Percentiles rank a stretch among this genome's conserved stretches.
These are phyloP conservation scores for Caenorhabditis briggsae DNA, from an alignment of 1,140 invertebrate species.

Conservation along the genomic window DNA sequence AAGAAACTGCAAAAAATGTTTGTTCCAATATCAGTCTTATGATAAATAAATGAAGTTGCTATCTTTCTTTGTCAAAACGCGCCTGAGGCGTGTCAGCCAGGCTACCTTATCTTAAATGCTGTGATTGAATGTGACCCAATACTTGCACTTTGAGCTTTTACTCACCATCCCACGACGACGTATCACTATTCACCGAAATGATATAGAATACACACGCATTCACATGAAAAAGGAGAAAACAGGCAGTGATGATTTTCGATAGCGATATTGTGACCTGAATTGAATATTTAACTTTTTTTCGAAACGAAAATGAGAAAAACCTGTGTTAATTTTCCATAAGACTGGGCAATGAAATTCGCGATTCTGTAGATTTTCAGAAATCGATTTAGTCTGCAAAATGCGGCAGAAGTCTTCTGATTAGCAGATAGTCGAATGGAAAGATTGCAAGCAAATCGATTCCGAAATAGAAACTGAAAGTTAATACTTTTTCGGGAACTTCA, in stretches of 20 bases:
- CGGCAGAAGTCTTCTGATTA: conserved; percentile 39
- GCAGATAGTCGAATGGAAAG: conserved; percentile 42
- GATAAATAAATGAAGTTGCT: too few species aligned
- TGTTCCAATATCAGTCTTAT: too few species aligned
- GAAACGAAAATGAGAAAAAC: background rate
- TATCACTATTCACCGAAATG: conserved; percentile 53
- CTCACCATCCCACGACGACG: conserved; percentile 14
- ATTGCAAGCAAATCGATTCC: conserved; percentile 23
- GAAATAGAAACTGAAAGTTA: conserved; percentile 35
- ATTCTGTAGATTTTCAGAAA: conserved; percentile 51
- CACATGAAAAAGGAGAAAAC: conserved; percentile 51
- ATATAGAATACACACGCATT: conserved; percentile 60
- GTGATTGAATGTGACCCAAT: too few species aligned
- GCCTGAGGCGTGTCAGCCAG: too few species aligned
- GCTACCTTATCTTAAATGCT: too few species aligned
- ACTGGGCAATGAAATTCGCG: conserved; percentile 14
- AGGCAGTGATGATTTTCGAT: conserved; percentile 35
- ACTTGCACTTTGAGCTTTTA: background rate
- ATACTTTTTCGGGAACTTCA: too few species aligned
- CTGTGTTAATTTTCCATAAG: conserved; percentile 36
- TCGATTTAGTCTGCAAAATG: conserved; percentile 51
- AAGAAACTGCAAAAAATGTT: background rate
- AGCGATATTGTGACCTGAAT: conserved; percentile 42
- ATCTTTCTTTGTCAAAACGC: too few species aligned
- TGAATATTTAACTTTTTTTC: background rate